phyloP scores from a whole-genome alignment of 2,888 invertebrate species.

The Hemithea aestivaria region DNA sequence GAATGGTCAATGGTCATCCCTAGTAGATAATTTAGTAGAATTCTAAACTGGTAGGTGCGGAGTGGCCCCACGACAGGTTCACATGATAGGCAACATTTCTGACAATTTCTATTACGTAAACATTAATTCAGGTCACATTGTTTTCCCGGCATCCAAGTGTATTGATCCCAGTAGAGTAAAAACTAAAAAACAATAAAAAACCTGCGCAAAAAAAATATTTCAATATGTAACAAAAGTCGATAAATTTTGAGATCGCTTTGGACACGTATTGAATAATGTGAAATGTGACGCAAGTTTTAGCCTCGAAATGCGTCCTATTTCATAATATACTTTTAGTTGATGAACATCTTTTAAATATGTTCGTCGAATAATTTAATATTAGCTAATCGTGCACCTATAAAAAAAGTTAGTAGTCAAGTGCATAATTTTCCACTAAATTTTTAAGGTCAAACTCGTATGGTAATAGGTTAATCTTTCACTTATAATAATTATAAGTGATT shows the following conservation, averaged over 20 bases:
- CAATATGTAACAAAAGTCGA: constrained; percentile 48
- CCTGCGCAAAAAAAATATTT: constrained; percentile 44
- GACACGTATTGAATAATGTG: constrained; percentile 66
- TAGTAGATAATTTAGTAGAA: too few species aligned
- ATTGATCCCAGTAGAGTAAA: constrained; percentile 25
- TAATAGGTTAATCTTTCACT: too few species aligned
- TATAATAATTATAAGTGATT: too few species aligned
- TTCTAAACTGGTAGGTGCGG: too few species aligned
- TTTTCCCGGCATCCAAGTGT: constrained; percentile 14
- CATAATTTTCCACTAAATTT: too few species aligned
- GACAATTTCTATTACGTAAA: constrained; percentile 14
- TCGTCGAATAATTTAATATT: too few species aligned
- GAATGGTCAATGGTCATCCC: too few species aligned
- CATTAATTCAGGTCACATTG: constrained; percentile 20
- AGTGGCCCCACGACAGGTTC: constrained; percentile 16
- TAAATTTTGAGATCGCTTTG: constrained; percentile 54
- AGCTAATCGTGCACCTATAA: too few species aligned
- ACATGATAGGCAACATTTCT: constrained; percentile 8
- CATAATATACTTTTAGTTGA: constrained; percentile 36
- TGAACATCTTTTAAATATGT: constrained; percentile 1
- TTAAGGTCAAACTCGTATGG: too few species aligned
- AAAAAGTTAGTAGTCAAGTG: too few species aligned
- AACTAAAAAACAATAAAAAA: constrained; percentile 30
- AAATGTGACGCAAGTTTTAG: constrained; percentile 62
- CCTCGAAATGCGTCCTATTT: constrained; percentile 69